These are phyloP conservation scores for Falco berigora DNA, from an alignment of 2,797 vertebrate species.

Conservation along the genomic window DNA sequence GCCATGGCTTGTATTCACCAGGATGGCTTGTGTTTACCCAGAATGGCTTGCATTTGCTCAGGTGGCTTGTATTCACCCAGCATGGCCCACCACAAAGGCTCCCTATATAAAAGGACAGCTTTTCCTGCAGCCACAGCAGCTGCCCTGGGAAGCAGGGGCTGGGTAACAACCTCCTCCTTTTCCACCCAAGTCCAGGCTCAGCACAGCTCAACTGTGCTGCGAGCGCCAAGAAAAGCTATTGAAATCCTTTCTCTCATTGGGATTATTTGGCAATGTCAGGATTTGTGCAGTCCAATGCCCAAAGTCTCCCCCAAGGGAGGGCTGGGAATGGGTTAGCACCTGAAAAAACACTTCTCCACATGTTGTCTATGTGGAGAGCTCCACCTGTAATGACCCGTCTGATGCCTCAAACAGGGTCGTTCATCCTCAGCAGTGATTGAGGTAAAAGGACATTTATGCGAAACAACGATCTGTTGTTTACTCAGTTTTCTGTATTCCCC, in stretches of 20 bases:
- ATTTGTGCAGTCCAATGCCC: background rate
- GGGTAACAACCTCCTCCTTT: background rate
- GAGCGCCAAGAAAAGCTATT: background rate
- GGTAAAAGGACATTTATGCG: background rate
- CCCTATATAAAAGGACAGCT: background rate
- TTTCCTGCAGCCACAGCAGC: background rate
- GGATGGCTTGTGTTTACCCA: background rate
- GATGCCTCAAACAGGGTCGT: fast-evolving
- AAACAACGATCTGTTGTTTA: background rate
- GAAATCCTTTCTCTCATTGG: background rate
- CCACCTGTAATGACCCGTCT: fast-evolving
- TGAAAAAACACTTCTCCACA: background rate
- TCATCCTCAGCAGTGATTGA: background rate
- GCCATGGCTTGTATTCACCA: background rate
- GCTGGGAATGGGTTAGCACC: background rate
- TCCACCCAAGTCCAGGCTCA: background rate
- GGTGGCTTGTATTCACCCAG: no score
- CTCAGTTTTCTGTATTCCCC: background rate
- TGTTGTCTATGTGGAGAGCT: fast-evolving
- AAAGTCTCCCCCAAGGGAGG: background rate
- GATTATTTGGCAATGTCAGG: background rate
- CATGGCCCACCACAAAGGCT: background rate
- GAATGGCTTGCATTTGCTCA: no score
- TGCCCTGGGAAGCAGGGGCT: background rate
- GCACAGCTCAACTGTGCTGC: background rate